Evolutionary conservation across 2,797 vertebrate species (phyloP).

Genomic region (Melanotaenia boesemani): DNA sequence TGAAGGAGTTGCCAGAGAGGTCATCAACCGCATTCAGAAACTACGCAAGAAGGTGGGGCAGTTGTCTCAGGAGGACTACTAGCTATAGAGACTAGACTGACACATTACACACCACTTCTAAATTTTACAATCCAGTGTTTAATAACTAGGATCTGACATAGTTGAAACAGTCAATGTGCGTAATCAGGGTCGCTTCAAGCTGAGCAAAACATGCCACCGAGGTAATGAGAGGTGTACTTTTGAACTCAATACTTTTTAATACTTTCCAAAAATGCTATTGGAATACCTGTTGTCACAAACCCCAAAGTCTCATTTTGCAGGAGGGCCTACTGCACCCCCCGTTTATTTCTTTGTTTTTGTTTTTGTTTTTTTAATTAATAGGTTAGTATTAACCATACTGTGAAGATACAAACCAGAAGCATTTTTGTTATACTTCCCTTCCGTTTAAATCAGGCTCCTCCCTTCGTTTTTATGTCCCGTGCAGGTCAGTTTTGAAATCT

Average conservation of each 20-base stretch:
- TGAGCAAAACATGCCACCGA: constrained; percentile 37
- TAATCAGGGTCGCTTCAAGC: constrained; percentile 30
- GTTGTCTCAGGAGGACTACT: constrained; percentile 47
- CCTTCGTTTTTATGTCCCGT: constrained; percentile 57
- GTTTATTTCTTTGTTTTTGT: neutral
- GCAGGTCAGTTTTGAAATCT: constrained; percentile 73
- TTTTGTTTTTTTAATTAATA: neutral
- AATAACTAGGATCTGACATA: constrained; percentile 47
- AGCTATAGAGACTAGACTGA: constrained; percentile 43
- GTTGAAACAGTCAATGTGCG: constrained; percentile 31
- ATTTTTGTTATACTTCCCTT: constrained; percentile 26
- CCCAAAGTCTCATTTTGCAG: neutral
- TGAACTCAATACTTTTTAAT: neutral
- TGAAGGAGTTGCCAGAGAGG: constrained; percentile 95
- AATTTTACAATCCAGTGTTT: constrained; percentile 67
- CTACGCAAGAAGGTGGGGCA: constrained; percentile 94
- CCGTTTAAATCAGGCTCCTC: constrained; percentile 25
- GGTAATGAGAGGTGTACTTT: constrained; percentile 1
- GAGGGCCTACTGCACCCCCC: neutral
- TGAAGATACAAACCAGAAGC: constrained; percentile 1
- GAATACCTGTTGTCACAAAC: neutral
- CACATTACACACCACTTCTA: constrained; percentile 58
- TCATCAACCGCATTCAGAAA: constrained; percentile 99
- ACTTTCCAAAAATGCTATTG: neutral
- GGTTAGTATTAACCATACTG: neutral